Evolutionary conservation across 2,888 invertebrate genomes (phyloP).

Genomic region (Cephus pulcher): DNA sequence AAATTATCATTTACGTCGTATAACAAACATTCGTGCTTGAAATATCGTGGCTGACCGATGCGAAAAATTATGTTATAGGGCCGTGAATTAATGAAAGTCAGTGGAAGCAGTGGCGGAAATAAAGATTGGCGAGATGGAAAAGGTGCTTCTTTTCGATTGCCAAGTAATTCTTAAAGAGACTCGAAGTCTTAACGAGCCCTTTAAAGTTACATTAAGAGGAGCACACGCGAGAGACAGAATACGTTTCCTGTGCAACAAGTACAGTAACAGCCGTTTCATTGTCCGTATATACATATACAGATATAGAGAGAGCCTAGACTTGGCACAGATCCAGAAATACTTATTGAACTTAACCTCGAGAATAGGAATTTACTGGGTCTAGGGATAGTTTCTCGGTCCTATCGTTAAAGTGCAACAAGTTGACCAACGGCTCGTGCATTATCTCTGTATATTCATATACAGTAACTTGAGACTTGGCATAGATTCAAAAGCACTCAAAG

Average conservation of each 20-base stretch:
- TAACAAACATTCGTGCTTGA: too few relatives aligned
- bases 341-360: not conserved
- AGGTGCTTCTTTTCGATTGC: not conserved
- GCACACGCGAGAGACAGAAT: constrained; percentile 24
- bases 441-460: not conserved
- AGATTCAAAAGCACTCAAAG: not conserved
- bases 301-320: constrained; percentile 15
- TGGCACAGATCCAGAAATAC: constrained; percentile 17
- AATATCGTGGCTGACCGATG: not conserved
- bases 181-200: not conserved
- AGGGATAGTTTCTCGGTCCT: not conserved
- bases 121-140: not conserved
- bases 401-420: not conserved
- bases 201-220: not conserved
- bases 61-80: not conserved
- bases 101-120: not conserved
- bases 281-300: constrained; percentile 27
- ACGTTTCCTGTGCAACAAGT: constrained; percentile 54
- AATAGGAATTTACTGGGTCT: not conserved
- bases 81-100: not conserved
- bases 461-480: not conserved
- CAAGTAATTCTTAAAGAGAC: not conserved
- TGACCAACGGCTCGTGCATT: not conserved
- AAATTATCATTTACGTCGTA: too few relatives aligned
- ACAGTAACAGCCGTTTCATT: constrained; percentile 54